Evolutionary conservation across 2,113 vertebrate species (phyloP).

Genomic region (Strix aluco): DNA sequence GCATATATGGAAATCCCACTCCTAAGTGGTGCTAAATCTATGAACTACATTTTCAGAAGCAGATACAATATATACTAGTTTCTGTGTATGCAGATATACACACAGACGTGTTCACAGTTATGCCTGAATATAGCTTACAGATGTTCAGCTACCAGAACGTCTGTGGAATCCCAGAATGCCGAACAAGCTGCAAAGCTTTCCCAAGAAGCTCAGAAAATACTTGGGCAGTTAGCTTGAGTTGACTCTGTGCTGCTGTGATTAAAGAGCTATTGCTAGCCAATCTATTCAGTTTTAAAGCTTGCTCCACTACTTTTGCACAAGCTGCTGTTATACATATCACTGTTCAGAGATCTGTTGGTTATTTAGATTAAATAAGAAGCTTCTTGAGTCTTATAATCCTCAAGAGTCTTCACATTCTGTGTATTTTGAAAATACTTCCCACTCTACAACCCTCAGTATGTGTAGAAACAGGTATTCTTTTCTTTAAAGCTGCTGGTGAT

Average conservation of each 20-base stretch:
- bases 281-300: not conserved
- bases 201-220: not conserved
- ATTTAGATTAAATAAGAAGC: not conserved
- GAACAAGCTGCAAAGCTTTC: not conserved
- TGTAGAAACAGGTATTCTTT: not conserved
- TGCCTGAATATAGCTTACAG: not conserved
- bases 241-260: not conserved
- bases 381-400: not conserved
- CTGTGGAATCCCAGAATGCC: not conserved
- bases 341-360: not conserved
- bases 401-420: not conserved
- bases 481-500: not conserved
- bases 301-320: not conserved
- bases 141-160: not conserved
- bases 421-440: not conserved
- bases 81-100: not conserved
- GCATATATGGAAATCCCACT: not conserved
- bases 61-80: not conserved
- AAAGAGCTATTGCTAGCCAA: not conserved
- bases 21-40: not conserved
- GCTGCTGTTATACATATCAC: not conserved
- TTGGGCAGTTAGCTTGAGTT: not conserved
- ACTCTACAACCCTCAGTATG: not conserved
- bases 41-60: not conserved
- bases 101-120: not conserved